phyloP scores from a whole-genome alignment of 92 coral and sea anemone species.

The Meandrina meandrites region DNA sequence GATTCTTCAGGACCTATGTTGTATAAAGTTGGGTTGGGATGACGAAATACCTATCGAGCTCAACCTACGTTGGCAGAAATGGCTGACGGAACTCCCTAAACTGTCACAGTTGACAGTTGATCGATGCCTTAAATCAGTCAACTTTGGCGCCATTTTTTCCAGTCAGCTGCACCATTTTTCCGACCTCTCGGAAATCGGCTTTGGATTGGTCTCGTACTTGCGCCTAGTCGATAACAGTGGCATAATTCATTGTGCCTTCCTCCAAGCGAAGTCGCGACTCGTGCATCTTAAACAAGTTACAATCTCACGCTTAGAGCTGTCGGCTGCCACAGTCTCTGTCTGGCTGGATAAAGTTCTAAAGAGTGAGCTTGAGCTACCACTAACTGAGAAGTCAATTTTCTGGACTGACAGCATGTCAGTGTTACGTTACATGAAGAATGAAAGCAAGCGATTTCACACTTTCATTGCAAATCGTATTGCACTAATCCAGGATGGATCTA shows the following conservation, averaged over 20 bases:
- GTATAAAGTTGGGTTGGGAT: constrained; percentile 31
- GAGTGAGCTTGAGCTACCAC: neutral
- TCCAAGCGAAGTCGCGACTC: constrained; percentile 37
- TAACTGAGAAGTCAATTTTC: constrained; percentile 9
- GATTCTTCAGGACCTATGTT: constrained; percentile 24
- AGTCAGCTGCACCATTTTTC: constrained; percentile 21
- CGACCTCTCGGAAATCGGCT: constrained; percentile 37
- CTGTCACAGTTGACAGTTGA: constrained; percentile 8
- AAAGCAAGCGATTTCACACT: constrained; percentile 27
- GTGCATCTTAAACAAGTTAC: constrained; percentile 26
- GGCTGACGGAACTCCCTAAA: constrained; percentile 16
- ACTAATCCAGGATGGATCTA: constrained; percentile 8
- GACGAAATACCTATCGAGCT: neutral
- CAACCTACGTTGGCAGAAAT: neutral
- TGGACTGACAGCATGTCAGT: constrained; percentile 45
- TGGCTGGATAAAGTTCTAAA: constrained; percentile 17
- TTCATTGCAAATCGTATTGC: constrained; percentile 36
- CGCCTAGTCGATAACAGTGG: constrained; percentile 10
- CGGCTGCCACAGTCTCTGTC: constrained; percentile 33
- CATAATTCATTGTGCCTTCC: constrained; percentile 23
- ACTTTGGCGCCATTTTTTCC: constrained; percentile 14
- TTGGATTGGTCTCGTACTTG: constrained; percentile 25
- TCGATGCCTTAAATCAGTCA: constrained; percentile 1
- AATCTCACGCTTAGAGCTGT: constrained; percentile 38
- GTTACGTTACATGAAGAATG: constrained; percentile 19